A percentile compares a stretch with the other conserved stretches of the same genome.
Conservation (phyloP, 1,140 invertebrate species). For the Zaprionus ghesquierei region DNA sequence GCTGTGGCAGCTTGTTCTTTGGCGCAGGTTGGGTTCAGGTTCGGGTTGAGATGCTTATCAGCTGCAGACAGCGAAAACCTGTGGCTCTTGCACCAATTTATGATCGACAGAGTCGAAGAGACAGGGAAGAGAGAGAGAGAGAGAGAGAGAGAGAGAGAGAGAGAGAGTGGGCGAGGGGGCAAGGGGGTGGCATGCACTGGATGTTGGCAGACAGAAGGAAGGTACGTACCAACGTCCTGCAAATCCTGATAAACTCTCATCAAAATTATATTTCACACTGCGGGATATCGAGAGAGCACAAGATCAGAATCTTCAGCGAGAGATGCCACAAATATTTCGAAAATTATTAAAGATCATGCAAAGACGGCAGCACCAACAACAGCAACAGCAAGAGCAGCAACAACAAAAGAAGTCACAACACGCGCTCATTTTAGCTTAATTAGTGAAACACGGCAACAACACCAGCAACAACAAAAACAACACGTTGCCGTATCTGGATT, state of each 20-base stretch:
- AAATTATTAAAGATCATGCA: constrained; percentile 81
- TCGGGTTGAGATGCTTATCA: constrained; percentile 70
- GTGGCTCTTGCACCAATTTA: constrained; percentile 72
- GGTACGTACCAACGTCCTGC: background rate
- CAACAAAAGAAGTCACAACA: constrained; percentile 43
- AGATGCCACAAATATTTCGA: constrained; percentile 69
- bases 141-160: background rate
- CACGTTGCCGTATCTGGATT: constrained; percentile 49
- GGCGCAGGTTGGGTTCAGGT: constrained; percentile 9
- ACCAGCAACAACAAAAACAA: constrained; percentile 5
- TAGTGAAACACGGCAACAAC: constrained; percentile 74
- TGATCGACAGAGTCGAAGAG: constrained; percentile 65
- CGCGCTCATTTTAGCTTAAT: constrained; percentile 78
- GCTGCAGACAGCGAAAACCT: constrained; percentile 40
- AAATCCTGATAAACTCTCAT: constrained; percentile 76
- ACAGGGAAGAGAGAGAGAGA: constrained; percentile 19
- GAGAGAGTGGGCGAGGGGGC: too few species aligned
- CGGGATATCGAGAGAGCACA: constrained; percentile 56
- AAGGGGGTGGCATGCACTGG: constrained; percentile 29
- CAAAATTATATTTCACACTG: constrained; percentile 79
- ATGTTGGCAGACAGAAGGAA: constrained; percentile 58
- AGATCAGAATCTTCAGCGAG: constrained; percentile 58
- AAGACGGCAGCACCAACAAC: constrained; percentile 38
- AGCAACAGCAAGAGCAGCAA: background rate
- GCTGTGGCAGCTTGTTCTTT: constrained; percentile 11